A percentile compares a stretch with the other conserved stretches of the same genome.
phyloP scores from a whole-genome alignment of 1,140 invertebrate genomes.

The Leptinotarsa undecemlineata region DNA sequence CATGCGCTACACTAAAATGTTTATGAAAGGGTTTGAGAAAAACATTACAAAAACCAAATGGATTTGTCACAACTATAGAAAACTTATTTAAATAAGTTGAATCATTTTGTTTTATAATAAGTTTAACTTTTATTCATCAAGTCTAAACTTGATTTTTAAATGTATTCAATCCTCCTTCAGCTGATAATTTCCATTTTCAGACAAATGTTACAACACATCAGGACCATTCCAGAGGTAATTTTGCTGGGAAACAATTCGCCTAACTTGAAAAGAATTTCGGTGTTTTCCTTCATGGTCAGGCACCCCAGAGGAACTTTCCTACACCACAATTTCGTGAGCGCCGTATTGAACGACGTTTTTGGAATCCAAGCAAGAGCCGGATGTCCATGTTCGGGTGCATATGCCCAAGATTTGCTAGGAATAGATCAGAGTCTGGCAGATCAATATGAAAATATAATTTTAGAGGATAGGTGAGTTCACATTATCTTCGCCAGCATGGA shows the following conservation, averaged over 20 bases:
- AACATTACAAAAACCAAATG: too few relatives aligned
- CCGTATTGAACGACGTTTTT: conserved; percentile 88
- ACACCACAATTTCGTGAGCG: conserved; percentile 89
- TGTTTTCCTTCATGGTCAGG: conserved; percentile 85
- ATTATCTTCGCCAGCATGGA: not conserved
- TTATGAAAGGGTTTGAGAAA: too few relatives aligned
- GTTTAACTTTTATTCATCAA: too few relatives aligned
- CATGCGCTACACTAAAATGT: too few relatives aligned
- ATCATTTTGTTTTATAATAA: too few relatives aligned
- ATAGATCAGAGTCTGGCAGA: conserved; percentile 76
- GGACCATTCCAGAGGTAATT: conserved; percentile 77
- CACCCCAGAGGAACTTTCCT: conserved; percentile 80
- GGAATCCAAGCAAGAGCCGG: conserved; percentile 88
- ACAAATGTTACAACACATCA: conserved; percentile 73
- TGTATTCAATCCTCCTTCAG: conserved; percentile 17
- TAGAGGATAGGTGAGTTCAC: conserved; percentile 70
- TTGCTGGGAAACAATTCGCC: conserved; percentile 74
- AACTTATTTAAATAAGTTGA: too few relatives aligned
- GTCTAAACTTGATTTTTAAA: too few relatives aligned
- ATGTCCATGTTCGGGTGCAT: conserved; percentile 81
- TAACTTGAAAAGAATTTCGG: conserved; percentile 70
- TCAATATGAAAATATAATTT: conserved; percentile 75
- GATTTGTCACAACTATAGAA: too few relatives aligned
- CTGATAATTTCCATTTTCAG: conserved; percentile 54
- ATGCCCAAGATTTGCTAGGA: conserved; percentile 83